phyloP scores from a whole-genome alignment of 2,113 vertebrate species.

The Laterallus jamaicensis region DNA sequence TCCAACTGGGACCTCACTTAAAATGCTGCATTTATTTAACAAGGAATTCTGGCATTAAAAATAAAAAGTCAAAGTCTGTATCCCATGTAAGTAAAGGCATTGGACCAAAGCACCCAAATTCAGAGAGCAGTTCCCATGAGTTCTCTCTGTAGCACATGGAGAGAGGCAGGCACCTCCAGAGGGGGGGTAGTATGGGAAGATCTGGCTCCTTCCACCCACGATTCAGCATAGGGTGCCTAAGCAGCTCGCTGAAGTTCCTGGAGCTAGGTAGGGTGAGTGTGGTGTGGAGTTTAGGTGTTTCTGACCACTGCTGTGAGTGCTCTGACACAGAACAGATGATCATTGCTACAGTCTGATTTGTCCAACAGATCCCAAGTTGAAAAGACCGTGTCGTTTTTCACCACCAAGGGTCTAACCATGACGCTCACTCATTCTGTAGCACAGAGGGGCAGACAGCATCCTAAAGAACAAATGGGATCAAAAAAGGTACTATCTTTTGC shows the following conservation, averaged over 20 bases:
- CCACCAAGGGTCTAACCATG: not conserved
- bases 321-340: not conserved
- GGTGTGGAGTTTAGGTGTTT: not conserved
- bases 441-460: not conserved
- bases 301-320: not conserved
- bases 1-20: not conserved
- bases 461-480: not conserved
- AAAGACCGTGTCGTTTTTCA: not conserved
- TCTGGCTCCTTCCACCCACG: not conserved
- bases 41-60: not conserved
- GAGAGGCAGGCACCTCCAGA: not conserved
- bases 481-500: not conserved
- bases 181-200: not conserved
- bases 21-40: not conserved
- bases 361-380: not conserved
- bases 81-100: not conserved
- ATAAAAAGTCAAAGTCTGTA: not conserved
- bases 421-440: not conserved
- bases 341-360: not conserved
- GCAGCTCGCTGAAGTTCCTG: not conserved
- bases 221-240: accelerated
- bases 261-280: not conserved
- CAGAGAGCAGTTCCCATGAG: accelerated
- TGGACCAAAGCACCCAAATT: not conserved
- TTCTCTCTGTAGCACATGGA: not conserved